Base-by-base conservation (phyloP, 2,797 vertebrate genomes). In the Bovichtus variegatus region DNA sequence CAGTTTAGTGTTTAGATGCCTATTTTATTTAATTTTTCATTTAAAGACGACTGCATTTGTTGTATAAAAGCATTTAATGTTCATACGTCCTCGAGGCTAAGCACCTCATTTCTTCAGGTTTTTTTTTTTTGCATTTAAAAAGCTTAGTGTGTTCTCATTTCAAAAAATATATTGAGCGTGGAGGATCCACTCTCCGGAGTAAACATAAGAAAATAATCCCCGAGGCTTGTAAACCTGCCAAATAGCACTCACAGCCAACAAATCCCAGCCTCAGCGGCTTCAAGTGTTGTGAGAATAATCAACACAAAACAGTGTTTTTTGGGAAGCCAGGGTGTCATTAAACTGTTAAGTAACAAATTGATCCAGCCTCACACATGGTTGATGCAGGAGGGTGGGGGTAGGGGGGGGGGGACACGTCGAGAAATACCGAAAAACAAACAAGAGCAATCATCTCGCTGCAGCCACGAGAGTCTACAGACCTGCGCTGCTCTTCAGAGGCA, bases 301-400 rank as follows among this genome's bases (percentile, higher is more conserved):
- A 76, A 76, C 49, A 78, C 69, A 65, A 67, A 77, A 70, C 36
- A 25, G 44, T 64, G 34, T 61, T 86, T 87, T 67, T 61, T 27
- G 43, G 40, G 55, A 69, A 38, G 53, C 43, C 54, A 18, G 74
- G 49, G 65, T 73, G 64, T 81, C 90, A 84, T 85, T 87, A 85
- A 73, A 77, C 68, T 84, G 85, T 87, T 91, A 59, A 71, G 84
- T 53, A 79, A 92, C 81, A 83, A 84, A 90, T 67, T 51, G 58
- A 85, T 84, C 75, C 59, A 11, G 58, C 55, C 62, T 79, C 76
- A 66, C 76, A 80, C 69, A 51, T 47, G 25, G 27, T 43, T 34
- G 63, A 58, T 7, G 40, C 18, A 2, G 16, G 29, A n/a, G 51
- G 38, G 21, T 6, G 34, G n/a, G 51, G 43, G n/a, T 51, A 38